Evolutionary conservation across 2,113 vertebrate genomes (phyloP), one percentile per base, ranked within the genome.

Genomic region (Poeciliopsis retropinna): DNA sequence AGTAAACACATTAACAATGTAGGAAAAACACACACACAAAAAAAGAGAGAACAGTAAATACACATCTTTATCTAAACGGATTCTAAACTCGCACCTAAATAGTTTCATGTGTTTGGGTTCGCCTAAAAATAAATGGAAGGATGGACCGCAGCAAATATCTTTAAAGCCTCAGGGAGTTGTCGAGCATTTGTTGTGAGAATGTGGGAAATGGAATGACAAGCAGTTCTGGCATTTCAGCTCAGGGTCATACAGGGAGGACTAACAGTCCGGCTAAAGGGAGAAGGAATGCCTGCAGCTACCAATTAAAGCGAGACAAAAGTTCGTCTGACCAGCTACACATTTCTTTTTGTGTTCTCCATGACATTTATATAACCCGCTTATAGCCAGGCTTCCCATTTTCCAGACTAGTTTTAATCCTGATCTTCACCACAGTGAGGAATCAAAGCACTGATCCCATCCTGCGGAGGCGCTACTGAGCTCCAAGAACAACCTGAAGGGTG

Each of bases 181-280:
- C 87, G 74, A 60, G 76, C 85, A 88, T 85, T 85, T 89, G 87
- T 88, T 90, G 75, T 84, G 76, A 81, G 86, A 89, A 89, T 91
- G 89, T 88, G 79, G 76, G 79, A 87, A 85, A 81, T 81, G 90
- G 89, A 90, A 92, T 91, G 90, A 74, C 65, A 76, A 85, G 82
- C 83, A 89, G 86, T 84, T 78, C 41, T 77, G 86, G 88, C 82
- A 92, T 92, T 67, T 90, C 82, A 87, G 84, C 83, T 78, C 64
- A 12, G 85, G 90, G 86, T 88, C 79, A 80, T 14, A 51, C 11
- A 29, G 84, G 79, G 86, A 78, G 82, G 69, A 41, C 68, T 60
- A 51, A 75, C 69, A 29, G 75, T 77, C 64, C 78, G 75, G 75
- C 76, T 80, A 39, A 67, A 72, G 31, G 60, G 39, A 65, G 54